Evolutionary conservation across 2,797 vertebrate genomes (phyloP), one percentile per base, ranked within the genome.

Genomic region (Oophaga sylvatica): DNA sequence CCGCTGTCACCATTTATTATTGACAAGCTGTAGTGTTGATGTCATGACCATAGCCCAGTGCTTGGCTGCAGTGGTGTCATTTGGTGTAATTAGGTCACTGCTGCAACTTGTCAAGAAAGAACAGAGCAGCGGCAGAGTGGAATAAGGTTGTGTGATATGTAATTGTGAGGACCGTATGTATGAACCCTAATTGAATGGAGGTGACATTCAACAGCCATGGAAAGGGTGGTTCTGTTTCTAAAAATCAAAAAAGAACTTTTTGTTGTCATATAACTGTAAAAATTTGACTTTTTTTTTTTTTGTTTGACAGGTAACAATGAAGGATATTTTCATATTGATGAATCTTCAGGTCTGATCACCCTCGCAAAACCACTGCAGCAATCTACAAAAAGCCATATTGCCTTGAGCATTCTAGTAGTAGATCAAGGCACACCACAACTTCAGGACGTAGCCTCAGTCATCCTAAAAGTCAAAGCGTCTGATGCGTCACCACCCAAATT

Each of bases 381-480:
- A 5, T 93, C 94, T 89, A 92, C 93, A 65, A 95, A 96, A 88
- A 94, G 95, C 31, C 93, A 90, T 45, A 96, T 97, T 85, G 96
- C 96, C 75, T 89, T 99, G 85, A 96, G 95, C 1, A 96, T 98
- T 62, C 97, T 96, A 90, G 97, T 97, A 90, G 95, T 95, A 13
- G 97, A 99, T 88, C 96, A 95, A 91, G 97, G 97, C 2, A 98
- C 96, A 90, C 97, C 96, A 26, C 96, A 94, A 80, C 92, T 95
- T 91, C 96, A 95, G 67, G 96, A 97, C 90, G 90, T 97, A 89
- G 95, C 96, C 89, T 95, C 96, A 0, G 93, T 98, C 67, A 95
- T 95, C 3, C 63, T 99, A 90, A 93, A 88, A 8, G 16, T 98
- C 73, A 94, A 92, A 83, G 90, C 96, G 60, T 97, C 98, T 0